A percentile compares a stretch with the other conserved stretches of the same genome.
phyloP scores from a whole-genome alignment of 2,888 invertebrate species.

The Drepanosiphum platanoidis region DNA sequence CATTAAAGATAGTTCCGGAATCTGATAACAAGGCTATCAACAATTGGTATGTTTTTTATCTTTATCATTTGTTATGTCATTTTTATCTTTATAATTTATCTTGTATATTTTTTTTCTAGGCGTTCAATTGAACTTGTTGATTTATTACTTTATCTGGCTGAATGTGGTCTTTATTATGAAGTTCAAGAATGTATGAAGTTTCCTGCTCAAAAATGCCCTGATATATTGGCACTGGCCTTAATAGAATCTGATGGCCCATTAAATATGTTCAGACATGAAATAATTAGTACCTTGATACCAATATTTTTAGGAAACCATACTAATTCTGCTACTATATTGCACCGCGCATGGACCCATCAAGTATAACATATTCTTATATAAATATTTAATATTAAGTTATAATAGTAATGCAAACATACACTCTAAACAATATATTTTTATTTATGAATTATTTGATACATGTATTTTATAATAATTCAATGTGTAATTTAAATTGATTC shows the following conservation, averaged over 20 bases:
- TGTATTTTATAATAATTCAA: no score
- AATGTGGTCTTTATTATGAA: conserved; percentile 83
- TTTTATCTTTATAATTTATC: background rate
- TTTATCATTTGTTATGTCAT: background rate
- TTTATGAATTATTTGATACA: no score
- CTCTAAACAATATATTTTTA: no score
- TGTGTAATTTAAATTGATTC: no score
- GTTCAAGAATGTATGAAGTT: conserved; percentile 91
- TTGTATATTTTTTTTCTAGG: conserved; percentile 66
- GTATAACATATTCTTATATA: conserved; percentile 64
- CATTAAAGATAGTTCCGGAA: conserved; percentile 93
- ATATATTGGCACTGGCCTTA: conserved; percentile 88
- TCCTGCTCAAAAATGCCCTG: conserved; percentile 93
- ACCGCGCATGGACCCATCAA: conserved; percentile 92
- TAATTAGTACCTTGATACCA: conserved; percentile 87
- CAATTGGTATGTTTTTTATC: conserved; percentile 75
- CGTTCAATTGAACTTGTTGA: conserved; percentile 92
- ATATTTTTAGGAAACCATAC: conserved; percentile 95
- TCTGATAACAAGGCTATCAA: conserved; percentile 92
- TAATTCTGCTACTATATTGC: conserved; percentile 92
- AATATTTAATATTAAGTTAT: no score
- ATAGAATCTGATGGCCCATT: conserved; percentile 86
- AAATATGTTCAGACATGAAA: conserved; percentile 82
- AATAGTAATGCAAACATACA: no score
- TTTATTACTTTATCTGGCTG: conserved; percentile 84